A percentile compares a stretch with the other conserved stretches of the same genome.
Evolutionary conservation across 2,888 invertebrate species (phyloP).

Genomic region (Mylabris sibirica): DNA sequence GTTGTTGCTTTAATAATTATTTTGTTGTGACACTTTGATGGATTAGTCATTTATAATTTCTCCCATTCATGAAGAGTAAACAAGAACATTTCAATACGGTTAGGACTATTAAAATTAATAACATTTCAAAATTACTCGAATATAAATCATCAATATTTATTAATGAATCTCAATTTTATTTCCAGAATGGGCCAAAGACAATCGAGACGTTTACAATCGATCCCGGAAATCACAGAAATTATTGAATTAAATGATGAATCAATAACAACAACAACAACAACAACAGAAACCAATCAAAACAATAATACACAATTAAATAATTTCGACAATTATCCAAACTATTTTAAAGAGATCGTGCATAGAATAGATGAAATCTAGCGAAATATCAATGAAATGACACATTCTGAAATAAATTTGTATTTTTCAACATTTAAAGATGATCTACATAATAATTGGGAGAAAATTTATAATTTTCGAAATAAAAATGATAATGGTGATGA

Average conservation of each 20-base stretch:
- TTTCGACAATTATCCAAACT: constrained; percentile 22
- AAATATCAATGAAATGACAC: constrained; percentile 37
- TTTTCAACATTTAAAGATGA: constrained; percentile 46
- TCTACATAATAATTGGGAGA: constrained; percentile 44
- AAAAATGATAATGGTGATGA: constrained; percentile 18
- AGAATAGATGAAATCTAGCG: constrained; percentile 39
- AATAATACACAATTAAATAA: background rate
- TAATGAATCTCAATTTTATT: no score
- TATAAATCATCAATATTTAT: no score
- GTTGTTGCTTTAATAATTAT: background rate
- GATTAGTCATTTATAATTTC: background rate
- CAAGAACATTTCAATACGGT: background rate
- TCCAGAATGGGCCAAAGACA: constrained; percentile 42
- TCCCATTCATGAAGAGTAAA: background rate
- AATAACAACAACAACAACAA: background rate
- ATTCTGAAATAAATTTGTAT: constrained; percentile 42
- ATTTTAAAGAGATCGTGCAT: constrained; percentile 28
- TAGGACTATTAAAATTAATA: no score
- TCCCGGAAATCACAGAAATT: constrained; percentile 42
- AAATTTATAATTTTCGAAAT: constrained; percentile 23
- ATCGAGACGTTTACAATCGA: constrained; percentile 36
- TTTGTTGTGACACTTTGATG: background rate
- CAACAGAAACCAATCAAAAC: background rate
- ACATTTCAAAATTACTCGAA: no score
- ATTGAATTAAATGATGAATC: constrained; percentile 39